Percentiles rank a stretch among this genome's conserved stretches.
phyloP scores from a whole-genome alignment of 2,888 invertebrate genomes.

The Melieria omissa region DNA sequence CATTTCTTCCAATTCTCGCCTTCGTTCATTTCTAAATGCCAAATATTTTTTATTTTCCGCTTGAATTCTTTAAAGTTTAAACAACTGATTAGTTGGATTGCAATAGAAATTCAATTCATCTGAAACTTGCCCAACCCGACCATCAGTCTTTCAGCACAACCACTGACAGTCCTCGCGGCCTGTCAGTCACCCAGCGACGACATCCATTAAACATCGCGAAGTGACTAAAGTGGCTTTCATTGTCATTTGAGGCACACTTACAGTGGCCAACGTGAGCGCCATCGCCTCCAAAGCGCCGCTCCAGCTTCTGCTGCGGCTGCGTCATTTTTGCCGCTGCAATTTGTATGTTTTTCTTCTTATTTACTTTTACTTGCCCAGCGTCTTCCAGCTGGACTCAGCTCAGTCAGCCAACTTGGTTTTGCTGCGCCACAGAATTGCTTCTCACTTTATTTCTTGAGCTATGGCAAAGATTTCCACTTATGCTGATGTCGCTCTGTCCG shows the following conservation, averaged over 20 bases:
- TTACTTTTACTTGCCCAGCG: not conserved
- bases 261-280: not conserved
- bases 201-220: not conserved
- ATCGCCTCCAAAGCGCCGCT: not conserved
- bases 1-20: too few species aligned
- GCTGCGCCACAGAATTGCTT: not conserved
- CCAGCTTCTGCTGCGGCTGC: not conserved
- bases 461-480: not conserved
- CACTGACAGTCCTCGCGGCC: too few species aligned
- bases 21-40: too few species aligned
- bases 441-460: conserved; percentile 16
- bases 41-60: too few species aligned
- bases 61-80: too few species aligned
- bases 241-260: conserved; percentile 2
- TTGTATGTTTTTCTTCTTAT: conserved; percentile 6
- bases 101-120: too few species aligned
- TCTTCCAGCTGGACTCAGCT: not conserved
- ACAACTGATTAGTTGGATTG: too few species aligned
- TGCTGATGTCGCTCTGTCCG: too few species aligned
- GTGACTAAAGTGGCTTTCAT: conserved; percentile 2
- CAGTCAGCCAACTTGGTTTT: not conserved
- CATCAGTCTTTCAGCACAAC: too few species aligned
- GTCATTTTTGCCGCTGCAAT: not conserved
- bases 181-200: too few species aligned
- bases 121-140: too few species aligned